Base-by-base conservation (phyloP, 2,113 vertebrate genomes). In the Reinhardtius hippoglossoides region DNA sequence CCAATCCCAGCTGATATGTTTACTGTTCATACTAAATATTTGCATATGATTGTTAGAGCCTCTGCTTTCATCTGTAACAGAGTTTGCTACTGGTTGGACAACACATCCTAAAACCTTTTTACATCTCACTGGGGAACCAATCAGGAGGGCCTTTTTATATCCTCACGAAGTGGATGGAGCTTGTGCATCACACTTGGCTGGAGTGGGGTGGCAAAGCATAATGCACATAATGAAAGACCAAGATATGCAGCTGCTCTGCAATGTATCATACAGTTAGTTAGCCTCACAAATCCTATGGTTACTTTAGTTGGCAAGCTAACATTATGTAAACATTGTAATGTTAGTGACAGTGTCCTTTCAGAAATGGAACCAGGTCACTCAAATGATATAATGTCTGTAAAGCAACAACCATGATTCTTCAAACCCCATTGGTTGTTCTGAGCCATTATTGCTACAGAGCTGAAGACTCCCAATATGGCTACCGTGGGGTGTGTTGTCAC, bases 391-490 rank as follows among this genome's bases (percentile, higher is more conserved):
- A 27, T 46, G 37, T 46, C 46, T 65, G 55, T 21, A 54, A 10
- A 31, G 31, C 62, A 60, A 54, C 48, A 15, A 18, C 24, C 21
- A 57, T 1, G 9, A 58, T 58, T 42, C 50, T 23, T 13, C 56
- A 74, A 58, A 42, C 46, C 26, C n/a, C 23, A 3, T 0, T 61
- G 23, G 64, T 54, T 73, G 44, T 27, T 72, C n/a, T 24, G 26
- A 68, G 27, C 59, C 54, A 18, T 42, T 55, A 61, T 57, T 37
- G 50, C 18, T 54, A 21, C 13, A 54, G 20, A 54, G 50, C 7
- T 54, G 50, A n/a, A n/a, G 55, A 72, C 27, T 3, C 70, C 60
- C 57, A 69, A 37, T 18, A 76, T 66, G 76, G 57, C 73, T 12
- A 3, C 73, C 18, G 73, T 56, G 59, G 65, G n/a, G 15, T 3